phyloP scores from a whole-genome alignment of 2,797 vertebrate genomes.

The Aldrovandia affinis region DNA sequence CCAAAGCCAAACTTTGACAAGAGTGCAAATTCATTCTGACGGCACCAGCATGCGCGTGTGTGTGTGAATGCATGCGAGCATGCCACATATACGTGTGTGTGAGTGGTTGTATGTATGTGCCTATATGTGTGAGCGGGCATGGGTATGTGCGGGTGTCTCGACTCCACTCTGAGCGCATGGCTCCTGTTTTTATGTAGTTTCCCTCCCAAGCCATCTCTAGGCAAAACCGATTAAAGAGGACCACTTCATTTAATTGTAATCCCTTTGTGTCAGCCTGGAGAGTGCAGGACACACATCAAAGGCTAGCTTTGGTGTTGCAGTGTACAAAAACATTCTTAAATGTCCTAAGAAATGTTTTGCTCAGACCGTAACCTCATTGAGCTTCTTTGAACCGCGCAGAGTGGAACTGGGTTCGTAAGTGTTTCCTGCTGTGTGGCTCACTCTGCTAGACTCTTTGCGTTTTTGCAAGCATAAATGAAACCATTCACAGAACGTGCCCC shows the following conservation, averaged over 20 bases:
- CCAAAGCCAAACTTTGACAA: neutral
- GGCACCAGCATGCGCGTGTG: neutral
- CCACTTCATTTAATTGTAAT: neutral
- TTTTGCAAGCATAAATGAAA: neutral
- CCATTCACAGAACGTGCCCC: neutral
- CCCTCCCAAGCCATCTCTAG: neutral
- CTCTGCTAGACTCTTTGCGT: neutral
- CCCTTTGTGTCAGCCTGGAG: neutral
- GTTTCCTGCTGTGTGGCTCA: neutral
- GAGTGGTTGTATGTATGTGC: too few relatives aligned
- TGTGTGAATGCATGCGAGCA: too few relatives aligned
- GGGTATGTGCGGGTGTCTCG: neutral
- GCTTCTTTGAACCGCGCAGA: neutral
- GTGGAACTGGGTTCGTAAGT: too few relatives aligned
- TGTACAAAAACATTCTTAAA: neutral
- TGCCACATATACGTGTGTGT: neutral
- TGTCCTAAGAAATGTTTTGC: neutral
- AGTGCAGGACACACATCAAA: neutral
- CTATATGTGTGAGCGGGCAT: neutral
- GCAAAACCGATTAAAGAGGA: neutral
- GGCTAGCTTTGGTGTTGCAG: neutral
- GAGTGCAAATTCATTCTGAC: constrained; percentile 3
- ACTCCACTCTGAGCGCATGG: neutral
- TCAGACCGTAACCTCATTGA: neutral
- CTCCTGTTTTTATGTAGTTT: neutral